A percentile compares a stretch with the other conserved stretches of the same genome.
Evolutionary conservation across 2,888 invertebrate genomes (phyloP).

Genomic region (Aphrophora alni): DNA sequence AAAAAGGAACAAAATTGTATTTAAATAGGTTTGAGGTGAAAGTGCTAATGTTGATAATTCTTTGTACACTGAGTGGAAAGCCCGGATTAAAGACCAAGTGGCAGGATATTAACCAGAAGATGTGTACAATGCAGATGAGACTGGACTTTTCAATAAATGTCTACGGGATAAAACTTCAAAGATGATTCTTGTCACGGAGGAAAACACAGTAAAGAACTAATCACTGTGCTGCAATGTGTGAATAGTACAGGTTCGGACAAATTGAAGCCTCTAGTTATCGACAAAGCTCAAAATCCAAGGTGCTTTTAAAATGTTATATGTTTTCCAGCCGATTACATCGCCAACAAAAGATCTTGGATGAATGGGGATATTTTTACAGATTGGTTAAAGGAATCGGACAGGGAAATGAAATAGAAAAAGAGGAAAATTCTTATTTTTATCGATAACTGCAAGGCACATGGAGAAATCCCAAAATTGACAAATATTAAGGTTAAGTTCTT

Average conservation of each 20-base stretch:
- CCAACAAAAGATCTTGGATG: slow-evolving; percentile 55
- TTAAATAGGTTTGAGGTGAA: slow-evolving; percentile 49
- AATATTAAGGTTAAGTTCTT: slow-evolving; percentile 33
- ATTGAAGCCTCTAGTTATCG: slow-evolving; percentile 22
- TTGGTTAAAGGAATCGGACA: slow-evolving; percentile 45
- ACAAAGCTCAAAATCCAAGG: slow-evolving; percentile 52
- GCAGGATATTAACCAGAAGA: not conserved
- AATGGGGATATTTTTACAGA: slow-evolving; percentile 51
- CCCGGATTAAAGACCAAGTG: not conserved
- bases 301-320: slow-evolving; percentile 51
- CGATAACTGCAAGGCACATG: slow-evolving; percentile 39
- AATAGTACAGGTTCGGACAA: not conserved
- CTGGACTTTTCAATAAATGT: slow-evolving; percentile 44
- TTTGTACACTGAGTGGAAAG: slow-evolving; percentile 42
- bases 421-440: slow-evolving; percentile 12
- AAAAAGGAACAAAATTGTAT: slow-evolving; percentile 46
- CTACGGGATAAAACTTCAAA: slow-evolving; percentile 53
- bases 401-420: slow-evolving; percentile 1
- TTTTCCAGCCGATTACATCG: slow-evolving; percentile 52
- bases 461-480: slow-evolving; percentile 16
- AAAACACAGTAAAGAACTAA: no score
- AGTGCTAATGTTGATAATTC: slow-evolving; percentile 38
- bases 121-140: slow-evolving; percentile 49
- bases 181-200: slow-evolving; percentile 53
- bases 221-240: not conserved